Base-by-base conservation (phyloP, 1,140 invertebrate species). In the Gyrodactylus bullatarudis region DNA sequence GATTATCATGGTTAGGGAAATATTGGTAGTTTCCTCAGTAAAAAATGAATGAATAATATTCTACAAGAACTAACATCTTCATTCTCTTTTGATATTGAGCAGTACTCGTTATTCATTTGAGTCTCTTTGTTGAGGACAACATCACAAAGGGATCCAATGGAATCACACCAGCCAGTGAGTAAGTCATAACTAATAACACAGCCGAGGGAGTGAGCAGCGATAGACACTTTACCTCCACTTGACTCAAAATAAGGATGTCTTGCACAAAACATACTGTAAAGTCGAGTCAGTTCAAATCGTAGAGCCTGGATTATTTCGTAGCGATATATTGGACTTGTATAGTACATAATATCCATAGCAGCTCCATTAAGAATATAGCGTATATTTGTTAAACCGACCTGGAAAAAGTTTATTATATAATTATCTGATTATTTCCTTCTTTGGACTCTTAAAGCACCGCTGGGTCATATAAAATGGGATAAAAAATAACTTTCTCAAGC, bases 331-430 rank as follows among this genome's bases (percentile, higher is more conserved):
- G 87, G 87, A 80, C 86, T 87, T 54, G 87, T 87, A 77, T 88
- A 88, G 77, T 88, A 88, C 79, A 88, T 84, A 75, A 88, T 86
- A 78, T 88, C 87, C 86, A 88, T 87, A 23, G 86, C 86, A 68
- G 86, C 87, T 68, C 85, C 84, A 79, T 87, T 87, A 23, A 87
- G 79, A 68, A 87, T 54, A n/a, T 54, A 54, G 34, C 34, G 34
- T 16, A 54, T 54, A n/a, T 54, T 54, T 77, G 75, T 85, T n/a
- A 54, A 54, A n/a, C 34, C 34, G 8, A 54, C 34, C 34, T 54
- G n/a, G 8, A n/a, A 54, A 54, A 54, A n/a, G n/a, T n/a, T n/a
- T n/a, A n/a, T n/a, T n/a, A n/a, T n/a, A n/a, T n/a, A n/a, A n/a
- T n/a, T n/a, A n/a, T n/a, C n/a, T n/a, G n/a, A n/a, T n/a, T n/a